phyloP scores from a whole-genome alignment of 2,888 invertebrate species.

The Neoitamus cyanurus region DNA sequence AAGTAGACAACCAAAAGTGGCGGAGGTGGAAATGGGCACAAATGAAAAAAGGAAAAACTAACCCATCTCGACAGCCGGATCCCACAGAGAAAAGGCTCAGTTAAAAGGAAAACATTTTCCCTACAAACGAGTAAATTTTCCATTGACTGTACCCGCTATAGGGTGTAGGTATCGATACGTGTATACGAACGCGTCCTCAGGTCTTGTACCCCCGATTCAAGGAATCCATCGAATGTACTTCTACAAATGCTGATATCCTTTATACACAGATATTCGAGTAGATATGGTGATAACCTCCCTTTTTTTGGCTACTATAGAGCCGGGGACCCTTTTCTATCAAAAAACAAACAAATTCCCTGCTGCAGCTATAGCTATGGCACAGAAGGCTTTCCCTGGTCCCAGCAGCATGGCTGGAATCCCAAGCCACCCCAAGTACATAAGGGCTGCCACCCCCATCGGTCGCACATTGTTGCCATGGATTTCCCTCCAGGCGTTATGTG shows the following conservation, averaged over 20 bases:
- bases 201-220: slow-evolving; percentile 43
- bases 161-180: slow-evolving; percentile 36
- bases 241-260: slow-evolving; percentile 44
- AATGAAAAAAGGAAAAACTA: slow-evolving; percentile 45
- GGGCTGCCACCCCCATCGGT: neutral
- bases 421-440: slow-evolving; percentile 60
- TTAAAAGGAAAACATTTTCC: slow-evolving; percentile 46
- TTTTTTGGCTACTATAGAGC: slow-evolving; percentile 33
- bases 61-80: slow-evolving; percentile 41
- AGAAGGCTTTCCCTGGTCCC: slow-evolving; percentile 65
- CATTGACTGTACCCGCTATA: slow-evolving; percentile 40
- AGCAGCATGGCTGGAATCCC: slow-evolving; percentile 66
- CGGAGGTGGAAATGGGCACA: slow-evolving; percentile 24
- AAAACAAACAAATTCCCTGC: slow-evolving; percentile 38
- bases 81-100: slow-evolving; percentile 44
- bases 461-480: slow-evolving; percentile 45
- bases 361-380: slow-evolving; percentile 1
- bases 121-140: slow-evolving; percentile 46
- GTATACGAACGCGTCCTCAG: slow-evolving; percentile 33
- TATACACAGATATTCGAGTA: slow-evolving; percentile 46
- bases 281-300: slow-evolving; percentile 45
- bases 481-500: slow-evolving; percentile 42
- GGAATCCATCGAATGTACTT: slow-evolving; percentile 46
- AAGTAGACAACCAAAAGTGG: slow-evolving; percentile 26
- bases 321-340: slow-evolving; percentile 45